Evolutionary conservation across 2,888 invertebrate species (phyloP).

Genomic region (Tanytarsus gracilentus): DNA sequence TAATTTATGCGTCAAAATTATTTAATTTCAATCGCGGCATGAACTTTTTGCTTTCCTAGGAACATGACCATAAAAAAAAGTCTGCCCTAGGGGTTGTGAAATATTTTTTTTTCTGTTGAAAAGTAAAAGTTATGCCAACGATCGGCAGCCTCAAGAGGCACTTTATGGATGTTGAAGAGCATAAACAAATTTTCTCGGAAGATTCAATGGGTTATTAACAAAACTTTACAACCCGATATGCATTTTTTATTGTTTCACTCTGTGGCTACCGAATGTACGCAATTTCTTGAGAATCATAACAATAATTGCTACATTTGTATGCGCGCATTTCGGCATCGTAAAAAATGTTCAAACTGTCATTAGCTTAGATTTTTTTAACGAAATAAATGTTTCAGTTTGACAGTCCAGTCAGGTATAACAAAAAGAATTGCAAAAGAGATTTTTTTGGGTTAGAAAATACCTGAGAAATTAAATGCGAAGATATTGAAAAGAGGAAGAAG

Average conservation of each 20-base stretch:
- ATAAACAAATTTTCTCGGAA: slow-evolving; percentile 27
- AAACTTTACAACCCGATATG: slow-evolving; percentile 20
- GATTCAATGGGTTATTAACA: slow-evolving; percentile 28
- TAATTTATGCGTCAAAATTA: slow-evolving; percentile 10
- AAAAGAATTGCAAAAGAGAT: background rate
- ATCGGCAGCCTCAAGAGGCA: background rate
- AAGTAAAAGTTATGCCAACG: slow-evolving; percentile 19
- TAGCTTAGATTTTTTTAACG: slow-evolving; percentile 10
- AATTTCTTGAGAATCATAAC: background rate
- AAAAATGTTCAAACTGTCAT: slow-evolving; percentile 16
- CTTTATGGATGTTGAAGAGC: background rate
- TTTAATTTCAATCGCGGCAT: slow-evolving; percentile 1
- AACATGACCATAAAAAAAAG: slow-evolving; percentile 19
- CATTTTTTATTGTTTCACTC: background rate
- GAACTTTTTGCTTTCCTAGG: background rate
- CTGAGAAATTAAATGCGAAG: slow-evolving; percentile 22
- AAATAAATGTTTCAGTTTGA: slow-evolving; percentile 11
- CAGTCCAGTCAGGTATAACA: slow-evolving; percentile 22
- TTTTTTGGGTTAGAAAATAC: slow-evolving; percentile 13
- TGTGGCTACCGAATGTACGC: background rate
- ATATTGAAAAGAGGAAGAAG: background rate
- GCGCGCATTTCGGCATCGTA: background rate
- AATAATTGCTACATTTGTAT: background rate
- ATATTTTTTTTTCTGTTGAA: slow-evolving; percentile 4
- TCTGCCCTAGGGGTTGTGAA: background rate